Evolutionary conservation across 2,888 invertebrate species (phyloP).

Genomic region (Melieria picta): DNA sequence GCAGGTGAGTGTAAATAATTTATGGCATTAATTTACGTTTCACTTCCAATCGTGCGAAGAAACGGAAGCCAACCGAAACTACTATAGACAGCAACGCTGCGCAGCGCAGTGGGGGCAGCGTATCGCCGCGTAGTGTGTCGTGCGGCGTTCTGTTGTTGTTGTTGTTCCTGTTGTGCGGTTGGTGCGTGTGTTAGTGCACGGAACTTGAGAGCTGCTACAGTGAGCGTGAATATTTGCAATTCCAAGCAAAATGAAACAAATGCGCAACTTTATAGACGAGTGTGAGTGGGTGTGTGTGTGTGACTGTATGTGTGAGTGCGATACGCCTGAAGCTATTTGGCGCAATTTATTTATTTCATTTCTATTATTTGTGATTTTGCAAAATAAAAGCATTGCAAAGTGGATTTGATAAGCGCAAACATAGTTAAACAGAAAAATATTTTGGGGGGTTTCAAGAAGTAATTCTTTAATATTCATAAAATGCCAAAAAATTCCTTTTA

Average conservation of each 20-base stretch:
- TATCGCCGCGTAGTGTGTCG: no score
- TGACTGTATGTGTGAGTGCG: not conserved
- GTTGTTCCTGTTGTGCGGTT: not conserved
- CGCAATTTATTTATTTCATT: no score
- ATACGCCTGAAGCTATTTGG: no score
- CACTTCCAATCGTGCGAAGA: conserved; percentile 53
- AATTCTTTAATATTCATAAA: no score
- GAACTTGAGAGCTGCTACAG: not conserved
- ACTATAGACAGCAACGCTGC: not conserved
- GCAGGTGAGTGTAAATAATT: conserved; percentile 61
- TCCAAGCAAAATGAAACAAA: not conserved
- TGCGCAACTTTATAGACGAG: not conserved
- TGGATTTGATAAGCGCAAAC: no score
- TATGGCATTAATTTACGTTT: conserved; percentile 61
- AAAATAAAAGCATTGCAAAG: no score
- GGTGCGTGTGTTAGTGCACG: not conserved
- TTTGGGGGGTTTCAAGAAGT: no score
- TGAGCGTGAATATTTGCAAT: not conserved
- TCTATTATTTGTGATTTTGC: no score
- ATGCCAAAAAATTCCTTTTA: no score
- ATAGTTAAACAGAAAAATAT: no score
- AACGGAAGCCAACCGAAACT: conserved; percentile 44
- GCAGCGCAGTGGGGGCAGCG: no score
- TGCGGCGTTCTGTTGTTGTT: no score
- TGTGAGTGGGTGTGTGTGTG: not conserved